Percentiles rank a stretch among this genome's conserved stretches.
Evolutionary conservation across 2,113 vertebrate species (phyloP).

Genomic region (Arothron firmamentum): DNA sequence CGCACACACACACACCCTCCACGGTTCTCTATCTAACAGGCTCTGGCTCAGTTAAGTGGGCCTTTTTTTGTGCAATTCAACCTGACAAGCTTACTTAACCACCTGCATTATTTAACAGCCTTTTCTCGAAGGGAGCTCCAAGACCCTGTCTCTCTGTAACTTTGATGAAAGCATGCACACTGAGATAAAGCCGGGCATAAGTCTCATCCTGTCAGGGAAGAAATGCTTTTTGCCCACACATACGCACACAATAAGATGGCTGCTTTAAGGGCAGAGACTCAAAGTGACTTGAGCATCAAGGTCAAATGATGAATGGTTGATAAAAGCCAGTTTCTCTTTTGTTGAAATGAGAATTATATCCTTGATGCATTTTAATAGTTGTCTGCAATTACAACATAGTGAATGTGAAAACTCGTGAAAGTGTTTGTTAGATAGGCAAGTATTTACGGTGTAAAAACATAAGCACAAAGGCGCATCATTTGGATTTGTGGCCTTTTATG

Average conservation of each 20-base stretch:
- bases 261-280: background rate
- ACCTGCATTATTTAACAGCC: constrained; percentile 69
- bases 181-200: constrained; percentile 10
- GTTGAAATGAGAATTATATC: background rate
- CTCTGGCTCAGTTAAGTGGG: constrained; percentile 45
- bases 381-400: too few species aligned
- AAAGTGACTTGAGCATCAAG: constrained; percentile 13
- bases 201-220: background rate
- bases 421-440: too few species aligned
- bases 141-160: constrained; percentile 22
- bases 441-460: too few species aligned
- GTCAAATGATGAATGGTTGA: constrained; percentile 22
- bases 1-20: background rate
- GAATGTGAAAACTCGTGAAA: too few species aligned
- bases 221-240: constrained; percentile 1
- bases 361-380: too few species aligned
- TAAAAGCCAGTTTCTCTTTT: background rate
- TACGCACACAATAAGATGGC: constrained; percentile 4
- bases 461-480: too few species aligned
- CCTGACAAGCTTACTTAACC: constrained; percentile 66
- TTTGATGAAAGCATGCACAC: constrained; percentile 28
- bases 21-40: constrained; percentile 31
- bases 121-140: constrained; percentile 45
- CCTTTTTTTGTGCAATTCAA: constrained; percentile 55
- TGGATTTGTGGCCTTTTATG: too few species aligned